A percentile compares a stretch with the other conserved stretches of the same genome.
Conservation (phyloP, 64 coral and sea anemone genomes). For the Dendrophyllia cribrosa region DNA sequence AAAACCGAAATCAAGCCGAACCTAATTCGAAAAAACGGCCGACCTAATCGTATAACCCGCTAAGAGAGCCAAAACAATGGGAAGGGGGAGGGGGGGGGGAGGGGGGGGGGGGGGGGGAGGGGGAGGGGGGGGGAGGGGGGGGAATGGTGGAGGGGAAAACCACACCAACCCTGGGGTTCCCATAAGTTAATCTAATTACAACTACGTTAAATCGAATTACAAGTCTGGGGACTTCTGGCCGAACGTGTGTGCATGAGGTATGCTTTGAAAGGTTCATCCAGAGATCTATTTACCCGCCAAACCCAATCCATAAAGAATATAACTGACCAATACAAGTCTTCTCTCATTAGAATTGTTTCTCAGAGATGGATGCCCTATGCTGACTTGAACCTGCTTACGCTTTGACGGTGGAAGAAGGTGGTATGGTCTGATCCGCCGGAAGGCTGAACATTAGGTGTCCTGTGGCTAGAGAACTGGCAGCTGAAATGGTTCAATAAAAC, state of each 20-base stretch:
- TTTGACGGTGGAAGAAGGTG: too few species aligned
- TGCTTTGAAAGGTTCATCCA: conserved; percentile 41
- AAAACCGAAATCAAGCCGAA: background rate
- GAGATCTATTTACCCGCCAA: background rate
- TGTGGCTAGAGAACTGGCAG: too few species aligned
- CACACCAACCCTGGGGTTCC: background rate
- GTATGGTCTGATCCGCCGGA: too few species aligned
- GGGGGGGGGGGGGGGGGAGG: too few species aligned
- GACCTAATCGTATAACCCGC: background rate
- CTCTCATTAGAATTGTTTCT: background rate
- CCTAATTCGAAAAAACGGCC: background rate
- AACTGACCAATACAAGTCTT: background rate
- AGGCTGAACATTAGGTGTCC: too few species aligned
- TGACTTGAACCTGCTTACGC: too few species aligned
- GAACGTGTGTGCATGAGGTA: conserved; percentile 10
- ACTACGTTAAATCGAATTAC: background rate
- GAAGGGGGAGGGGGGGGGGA: background rate
- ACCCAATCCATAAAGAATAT: background rate
- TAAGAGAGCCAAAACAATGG: background rate
- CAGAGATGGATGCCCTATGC: too few species aligned
- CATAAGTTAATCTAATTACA: background rate
- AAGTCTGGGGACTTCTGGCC: background rate
- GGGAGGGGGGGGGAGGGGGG: too few species aligned
- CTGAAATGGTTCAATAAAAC: too few species aligned
- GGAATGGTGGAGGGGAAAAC: too few species aligned